These are phyloP conservation scores for Tupaia tana DNA, from an alignment of 2,113 vertebrate genomes.

Conservation along the genomic window DNA sequence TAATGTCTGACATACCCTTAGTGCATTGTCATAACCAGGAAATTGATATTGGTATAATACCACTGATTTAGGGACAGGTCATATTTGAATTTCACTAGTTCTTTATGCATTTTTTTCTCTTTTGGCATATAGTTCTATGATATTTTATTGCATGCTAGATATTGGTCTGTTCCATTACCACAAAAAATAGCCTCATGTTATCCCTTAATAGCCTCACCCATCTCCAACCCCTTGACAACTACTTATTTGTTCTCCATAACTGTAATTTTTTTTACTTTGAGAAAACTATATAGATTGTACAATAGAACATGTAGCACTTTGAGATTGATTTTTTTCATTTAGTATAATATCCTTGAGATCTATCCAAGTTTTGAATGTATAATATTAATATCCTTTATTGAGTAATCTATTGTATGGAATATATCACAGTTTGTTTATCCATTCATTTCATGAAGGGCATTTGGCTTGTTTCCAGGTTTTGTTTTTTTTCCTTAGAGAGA, in stretches of 20 bases:
- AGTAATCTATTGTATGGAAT: not conserved
- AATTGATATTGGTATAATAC: not conserved
- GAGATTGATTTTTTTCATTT: not conserved
- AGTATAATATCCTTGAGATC: not conserved
- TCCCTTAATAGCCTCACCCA: not conserved
- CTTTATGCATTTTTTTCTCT: not conserved
- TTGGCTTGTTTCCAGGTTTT: not conserved
- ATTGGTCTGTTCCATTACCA: not conserved
- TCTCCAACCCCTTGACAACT: not conserved
- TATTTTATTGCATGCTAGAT: not conserved
- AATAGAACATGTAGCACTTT: not conserved
- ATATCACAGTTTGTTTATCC: not conserved
- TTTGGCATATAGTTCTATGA: not conserved
- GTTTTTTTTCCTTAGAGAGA: too few relatives aligned
- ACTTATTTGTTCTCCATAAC: not conserved
- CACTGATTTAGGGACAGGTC: not conserved
- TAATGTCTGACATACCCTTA: not conserved
- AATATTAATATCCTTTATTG: not conserved
- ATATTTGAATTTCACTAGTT: not conserved
- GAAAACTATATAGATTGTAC: not conserved
- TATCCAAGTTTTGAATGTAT: not conserved
- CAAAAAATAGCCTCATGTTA: not conserved
- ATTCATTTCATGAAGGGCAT: not conserved
- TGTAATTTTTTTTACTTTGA: not conserved
- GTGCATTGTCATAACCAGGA: not conserved